A percentile compares a stretch with the other conserved stretches of the same genome.
These are phyloP conservation scores for Bungarus multicinctus DNA, from an alignment of 2,113 vertebrate species.

Conservation along the genomic window DNA sequence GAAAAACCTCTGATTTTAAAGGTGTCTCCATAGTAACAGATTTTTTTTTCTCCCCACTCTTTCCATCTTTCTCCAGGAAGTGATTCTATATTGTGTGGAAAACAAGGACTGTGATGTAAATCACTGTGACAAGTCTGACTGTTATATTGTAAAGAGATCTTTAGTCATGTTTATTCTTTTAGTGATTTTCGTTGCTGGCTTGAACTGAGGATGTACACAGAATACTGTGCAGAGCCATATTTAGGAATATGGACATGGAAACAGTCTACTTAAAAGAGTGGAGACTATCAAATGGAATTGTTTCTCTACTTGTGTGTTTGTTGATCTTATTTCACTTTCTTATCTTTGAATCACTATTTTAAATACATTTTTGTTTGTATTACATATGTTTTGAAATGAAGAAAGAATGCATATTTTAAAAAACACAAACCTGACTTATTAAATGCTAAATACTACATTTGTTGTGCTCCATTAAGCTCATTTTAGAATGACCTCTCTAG, in stretches of 20 bases:
- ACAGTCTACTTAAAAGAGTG: neutral
- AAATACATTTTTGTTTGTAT: neutral
- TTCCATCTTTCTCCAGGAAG: slow-evolving; percentile 76
- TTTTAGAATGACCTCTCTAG: neutral
- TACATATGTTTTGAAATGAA: neutral
- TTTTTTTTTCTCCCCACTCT: neutral
- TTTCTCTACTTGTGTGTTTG: neutral
- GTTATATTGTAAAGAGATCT: slow-evolving; percentile 61
- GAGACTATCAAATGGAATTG: neutral
- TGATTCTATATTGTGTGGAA: slow-evolving; percentile 90
- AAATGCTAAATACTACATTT: neutral
- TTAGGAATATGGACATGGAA: neutral
- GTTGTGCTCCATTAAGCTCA: neutral
- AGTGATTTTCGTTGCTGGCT: neutral
- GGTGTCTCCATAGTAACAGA: neutral
- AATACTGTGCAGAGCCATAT: neutral
- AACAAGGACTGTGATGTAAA: slow-evolving; percentile 90
- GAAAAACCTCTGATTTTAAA: slow-evolving; percentile 28
- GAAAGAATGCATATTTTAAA: neutral
- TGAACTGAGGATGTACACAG: neutral
- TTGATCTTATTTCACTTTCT: neutral
- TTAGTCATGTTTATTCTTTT: neutral
- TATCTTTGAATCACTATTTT: neutral
- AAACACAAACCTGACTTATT: neutral
- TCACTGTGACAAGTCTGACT: slow-evolving; percentile 90